Evolutionary conservation across 2,888 invertebrate genomes (phyloP).

Genomic region (Eurois occulta): DNA sequence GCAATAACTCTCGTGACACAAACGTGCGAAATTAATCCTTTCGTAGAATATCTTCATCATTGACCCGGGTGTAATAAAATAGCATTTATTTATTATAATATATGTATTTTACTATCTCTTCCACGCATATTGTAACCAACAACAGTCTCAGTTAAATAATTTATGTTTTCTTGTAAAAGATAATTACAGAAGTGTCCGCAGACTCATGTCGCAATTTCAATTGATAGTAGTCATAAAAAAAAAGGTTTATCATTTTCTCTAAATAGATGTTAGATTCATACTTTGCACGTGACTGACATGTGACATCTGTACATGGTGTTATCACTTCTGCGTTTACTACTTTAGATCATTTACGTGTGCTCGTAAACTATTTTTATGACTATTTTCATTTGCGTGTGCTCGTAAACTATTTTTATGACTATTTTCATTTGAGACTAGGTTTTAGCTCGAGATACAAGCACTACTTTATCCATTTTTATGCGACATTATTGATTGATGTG

Average conservation of each 20-base stretch:
- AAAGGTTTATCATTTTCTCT: no score
- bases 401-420: conserved; percentile 22
- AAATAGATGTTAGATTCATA: background rate
- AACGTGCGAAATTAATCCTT: conserved; percentile 7
- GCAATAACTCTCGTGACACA: background rate
- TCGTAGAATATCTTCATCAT: conserved; percentile 10
- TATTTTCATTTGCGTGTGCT: conserved; percentile 4
- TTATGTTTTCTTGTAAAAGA: background rate
- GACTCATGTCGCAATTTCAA: conserved; percentile 1
- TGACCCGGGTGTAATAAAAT: background rate
- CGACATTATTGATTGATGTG: background rate
- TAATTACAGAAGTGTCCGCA: background rate
- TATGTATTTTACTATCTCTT: background rate
- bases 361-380: conserved; percentile 27
- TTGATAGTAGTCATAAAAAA: conserved; percentile 9
- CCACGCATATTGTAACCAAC: background rate
- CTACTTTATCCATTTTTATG: background rate
- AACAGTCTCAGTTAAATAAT: background rate
- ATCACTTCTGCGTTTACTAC: background rate
- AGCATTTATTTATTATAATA: background rate
- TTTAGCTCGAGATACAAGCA: background rate
- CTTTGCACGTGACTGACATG: background rate
- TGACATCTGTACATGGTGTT: background rate
- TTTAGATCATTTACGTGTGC: conserved; percentile 3
- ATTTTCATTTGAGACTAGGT: background rate